phyloP scores from a whole-genome alignment of 2,888 invertebrate genomes.

The Caenorhabditis panamensis region DNA sequence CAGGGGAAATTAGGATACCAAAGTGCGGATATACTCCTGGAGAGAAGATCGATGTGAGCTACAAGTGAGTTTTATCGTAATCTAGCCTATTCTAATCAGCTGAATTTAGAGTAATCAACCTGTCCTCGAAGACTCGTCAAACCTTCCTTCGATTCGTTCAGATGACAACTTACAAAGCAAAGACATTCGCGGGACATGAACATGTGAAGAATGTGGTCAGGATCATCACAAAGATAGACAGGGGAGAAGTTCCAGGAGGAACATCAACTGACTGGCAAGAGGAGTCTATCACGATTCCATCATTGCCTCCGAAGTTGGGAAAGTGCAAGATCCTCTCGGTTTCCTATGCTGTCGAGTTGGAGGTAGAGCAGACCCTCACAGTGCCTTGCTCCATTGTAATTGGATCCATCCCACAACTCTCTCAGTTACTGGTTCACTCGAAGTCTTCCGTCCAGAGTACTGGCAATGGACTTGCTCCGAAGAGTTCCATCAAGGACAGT shows the following conservation, averaged over 20 bases:
- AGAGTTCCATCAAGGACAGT: conserved; percentile 66
- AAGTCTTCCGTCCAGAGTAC: conserved; percentile 59
- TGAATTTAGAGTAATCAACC: conserved; percentile 62
- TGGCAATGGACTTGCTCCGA: conserved; percentile 48
- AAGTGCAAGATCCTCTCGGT: conserved; percentile 79
- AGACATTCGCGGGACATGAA: conserved; percentile 80
- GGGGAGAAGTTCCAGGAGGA: conserved; percentile 62
- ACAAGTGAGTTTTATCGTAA: conserved; percentile 47
- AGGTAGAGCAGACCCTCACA: conserved; percentile 73
- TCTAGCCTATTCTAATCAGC: background rate
- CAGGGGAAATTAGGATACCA: conserved; percentile 72
- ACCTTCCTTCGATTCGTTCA: conserved; percentile 62
- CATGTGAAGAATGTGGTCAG: conserved; percentile 72
- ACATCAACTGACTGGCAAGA: conserved; percentile 64
- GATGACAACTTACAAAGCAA: conserved; percentile 73
- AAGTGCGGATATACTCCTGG: conserved; percentile 80
- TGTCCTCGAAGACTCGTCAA: conserved; percentile 57
- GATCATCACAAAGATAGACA: conserved; percentile 68
- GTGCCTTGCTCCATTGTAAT: conserved; percentile 74
- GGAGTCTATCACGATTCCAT: conserved; percentile 74
- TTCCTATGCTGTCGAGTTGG: conserved; percentile 77
- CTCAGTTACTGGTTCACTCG: conserved; percentile 72
- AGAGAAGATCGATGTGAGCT: conserved; percentile 63
- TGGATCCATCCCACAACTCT: conserved; percentile 80
- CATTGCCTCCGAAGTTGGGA: conserved; percentile 78